phyloP scores from a whole-genome alignment of 2,113 vertebrate species.

The Corythornis madagascariensis region DNA sequence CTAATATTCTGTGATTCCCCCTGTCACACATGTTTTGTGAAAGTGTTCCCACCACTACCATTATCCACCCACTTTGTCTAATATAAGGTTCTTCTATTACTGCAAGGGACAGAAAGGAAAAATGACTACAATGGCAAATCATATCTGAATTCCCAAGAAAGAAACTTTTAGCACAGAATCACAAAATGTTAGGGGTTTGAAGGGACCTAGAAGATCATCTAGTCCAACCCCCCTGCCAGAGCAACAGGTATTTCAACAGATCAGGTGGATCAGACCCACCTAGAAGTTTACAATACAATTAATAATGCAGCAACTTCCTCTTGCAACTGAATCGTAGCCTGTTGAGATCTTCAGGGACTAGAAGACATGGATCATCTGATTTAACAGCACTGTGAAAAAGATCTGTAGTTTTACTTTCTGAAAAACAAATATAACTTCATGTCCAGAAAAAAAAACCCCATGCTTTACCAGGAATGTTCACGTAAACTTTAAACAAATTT shows the following conservation, averaged over 20 bases:
- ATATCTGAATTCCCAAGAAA: not conserved
- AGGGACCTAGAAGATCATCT: too few species aligned
- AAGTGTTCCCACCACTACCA: fast-evolving
- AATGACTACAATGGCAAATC: not conserved
- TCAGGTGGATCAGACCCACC: not conserved
- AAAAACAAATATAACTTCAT: fast-evolving
- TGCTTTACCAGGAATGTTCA: not conserved
- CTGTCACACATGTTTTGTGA: not conserved
- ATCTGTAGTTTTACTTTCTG: not conserved
- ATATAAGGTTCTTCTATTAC: not conserved
- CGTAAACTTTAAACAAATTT: fast-evolving
- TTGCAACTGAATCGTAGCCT: not conserved
- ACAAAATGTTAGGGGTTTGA: too few species aligned
- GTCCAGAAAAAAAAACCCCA: not conserved
- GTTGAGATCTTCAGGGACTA: not conserved
- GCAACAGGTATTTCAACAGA: not conserved
- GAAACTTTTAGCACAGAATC: not conserved
- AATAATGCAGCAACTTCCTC: not conserved
- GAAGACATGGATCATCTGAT: not conserved
- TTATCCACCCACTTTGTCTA: not conserved
- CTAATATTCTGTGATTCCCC: not conserved
- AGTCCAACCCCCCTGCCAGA: too few species aligned
- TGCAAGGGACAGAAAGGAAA: not conserved
- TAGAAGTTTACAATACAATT: not conserved
- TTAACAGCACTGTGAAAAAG: not conserved